phyloP scores from a whole-genome alignment of 2,113 vertebrate genomes.

The Calidris pygmaea region DNA sequence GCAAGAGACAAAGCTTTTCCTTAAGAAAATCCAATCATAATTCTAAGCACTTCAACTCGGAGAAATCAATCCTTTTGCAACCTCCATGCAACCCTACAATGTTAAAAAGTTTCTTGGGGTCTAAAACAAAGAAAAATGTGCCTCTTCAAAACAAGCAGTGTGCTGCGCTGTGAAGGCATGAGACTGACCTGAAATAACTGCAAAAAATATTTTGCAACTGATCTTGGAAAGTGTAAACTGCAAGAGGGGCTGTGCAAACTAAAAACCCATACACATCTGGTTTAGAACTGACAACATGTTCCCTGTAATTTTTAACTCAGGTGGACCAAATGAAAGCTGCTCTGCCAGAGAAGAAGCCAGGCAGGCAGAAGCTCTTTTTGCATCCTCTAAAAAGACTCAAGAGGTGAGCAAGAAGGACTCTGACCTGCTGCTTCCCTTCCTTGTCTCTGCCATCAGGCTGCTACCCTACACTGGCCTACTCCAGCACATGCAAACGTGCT shows the following conservation, averaged over 20 bases:
- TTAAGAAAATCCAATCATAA: not conserved
- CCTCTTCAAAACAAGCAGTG: not conserved
- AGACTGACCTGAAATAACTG: not conserved
- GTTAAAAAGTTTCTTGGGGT: not conserved
- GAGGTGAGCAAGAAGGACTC: not conserved
- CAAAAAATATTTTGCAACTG: not conserved
- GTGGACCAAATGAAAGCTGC: not conserved
- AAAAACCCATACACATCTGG: not conserved
- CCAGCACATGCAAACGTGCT: fast-evolving
- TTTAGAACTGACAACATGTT: not conserved
- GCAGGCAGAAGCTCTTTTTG: not conserved
- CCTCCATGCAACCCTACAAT: not conserved
- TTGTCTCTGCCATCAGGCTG: not conserved
- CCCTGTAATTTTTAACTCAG: not conserved
- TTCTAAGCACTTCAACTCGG: not conserved
- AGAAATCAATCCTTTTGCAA: not conserved
- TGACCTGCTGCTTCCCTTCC: not conserved
- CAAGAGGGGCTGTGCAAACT: not conserved
- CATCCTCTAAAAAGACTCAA: not conserved
- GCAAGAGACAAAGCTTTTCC: not conserved
- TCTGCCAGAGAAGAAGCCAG: not conserved
- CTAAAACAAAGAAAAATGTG: not conserved
- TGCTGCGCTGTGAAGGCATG: not conserved
- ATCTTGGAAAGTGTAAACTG: not conserved
- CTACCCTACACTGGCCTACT: not conserved